These are phyloP conservation scores for Oryzias sinensis DNA, from an alignment of 2,797 vertebrate genomes.

Conservation along the genomic window DNA sequence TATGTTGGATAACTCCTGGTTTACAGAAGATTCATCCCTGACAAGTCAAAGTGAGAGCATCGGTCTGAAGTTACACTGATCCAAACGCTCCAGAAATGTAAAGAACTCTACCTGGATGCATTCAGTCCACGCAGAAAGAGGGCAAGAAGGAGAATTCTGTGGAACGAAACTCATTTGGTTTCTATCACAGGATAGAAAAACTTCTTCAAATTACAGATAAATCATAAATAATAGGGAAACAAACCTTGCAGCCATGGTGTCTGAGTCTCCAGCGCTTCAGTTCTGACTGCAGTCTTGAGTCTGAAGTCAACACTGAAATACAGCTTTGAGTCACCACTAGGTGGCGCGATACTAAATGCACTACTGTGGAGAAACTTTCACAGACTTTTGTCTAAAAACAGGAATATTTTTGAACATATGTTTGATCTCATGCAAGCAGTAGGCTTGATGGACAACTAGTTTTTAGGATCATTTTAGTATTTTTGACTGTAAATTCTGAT, in stretches of 20 bases:
- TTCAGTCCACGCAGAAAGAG: conserved; percentile 44
- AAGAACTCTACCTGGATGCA: conserved; percentile 59
- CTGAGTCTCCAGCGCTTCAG: conserved; percentile 1
- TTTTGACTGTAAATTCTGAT: too few relatives aligned
- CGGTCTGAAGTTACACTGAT: not conserved
- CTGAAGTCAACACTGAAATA: too few relatives aligned
- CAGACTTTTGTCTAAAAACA: too few relatives aligned
- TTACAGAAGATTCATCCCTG: conserved; percentile 50
- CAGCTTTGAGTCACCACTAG: too few relatives aligned
- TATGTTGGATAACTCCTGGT: conserved; percentile 80
- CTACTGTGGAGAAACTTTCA: too few relatives aligned
- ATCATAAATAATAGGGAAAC: not conserved
- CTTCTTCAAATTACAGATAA: not conserved
- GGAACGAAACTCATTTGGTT: conserved; percentile 3
- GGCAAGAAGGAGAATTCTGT: conserved; percentile 57
- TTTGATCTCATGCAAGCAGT: too few relatives aligned
- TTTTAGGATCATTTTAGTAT: too few relatives aligned
- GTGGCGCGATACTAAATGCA: too few relatives aligned
- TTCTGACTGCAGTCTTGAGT: not conserved
- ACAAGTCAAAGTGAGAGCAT: too few relatives aligned
- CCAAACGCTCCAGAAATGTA: not conserved
- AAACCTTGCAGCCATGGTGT: conserved; percentile 53
- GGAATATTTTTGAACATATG: too few relatives aligned
- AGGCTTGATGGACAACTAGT: too few relatives aligned
- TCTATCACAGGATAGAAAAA: not conserved